Evolutionary conservation across 2,113 vertebrate genomes (phyloP).

Genomic region (Brienomyrus brachyistius): DNA sequence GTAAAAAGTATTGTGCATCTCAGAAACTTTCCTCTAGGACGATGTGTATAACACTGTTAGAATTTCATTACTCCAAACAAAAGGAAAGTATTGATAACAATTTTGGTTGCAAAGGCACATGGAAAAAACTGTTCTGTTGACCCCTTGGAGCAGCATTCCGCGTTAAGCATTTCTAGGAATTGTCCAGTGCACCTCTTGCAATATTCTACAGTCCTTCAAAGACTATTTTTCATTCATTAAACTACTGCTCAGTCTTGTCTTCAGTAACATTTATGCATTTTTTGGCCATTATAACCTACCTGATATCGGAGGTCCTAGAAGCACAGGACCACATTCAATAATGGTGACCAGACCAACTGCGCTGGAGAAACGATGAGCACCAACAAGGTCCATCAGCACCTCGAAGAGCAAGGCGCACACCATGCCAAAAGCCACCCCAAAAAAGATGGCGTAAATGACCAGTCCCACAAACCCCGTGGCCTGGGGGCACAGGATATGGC

Average conservation of each 20-base stretch:
- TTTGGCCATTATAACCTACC: constrained; percentile 52
- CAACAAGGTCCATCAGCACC: constrained; percentile 70
- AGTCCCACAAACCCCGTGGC: constrained; percentile 54
- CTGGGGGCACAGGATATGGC: constrained; percentile 69
- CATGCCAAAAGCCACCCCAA: constrained; percentile 65
- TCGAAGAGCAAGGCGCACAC: constrained; percentile 71
- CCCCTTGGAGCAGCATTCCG: not conserved
- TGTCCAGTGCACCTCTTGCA: not conserved
- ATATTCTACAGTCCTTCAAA: not conserved
- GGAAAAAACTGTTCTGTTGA: not conserved
- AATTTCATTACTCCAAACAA: not conserved
- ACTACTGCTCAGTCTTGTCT: not conserved
- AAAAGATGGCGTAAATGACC: constrained; percentile 56
- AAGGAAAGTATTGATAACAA: too few relatives aligned
- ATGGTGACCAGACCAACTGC: constrained; percentile 71
- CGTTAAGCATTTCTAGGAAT: not conserved
- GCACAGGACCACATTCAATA: constrained; percentile 63
- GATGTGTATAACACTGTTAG: not conserved
- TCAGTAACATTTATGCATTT: not conserved
- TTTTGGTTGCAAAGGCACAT: too few relatives aligned
- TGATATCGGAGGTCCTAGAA: constrained; percentile 70
- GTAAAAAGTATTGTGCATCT: not conserved
- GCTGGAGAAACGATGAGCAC: constrained; percentile 60
- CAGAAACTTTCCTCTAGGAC: not conserved
- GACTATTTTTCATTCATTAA: not conserved